Conservation (phyloP, 2,797 vertebrate species). For the Ciconia nigra region DNA sequence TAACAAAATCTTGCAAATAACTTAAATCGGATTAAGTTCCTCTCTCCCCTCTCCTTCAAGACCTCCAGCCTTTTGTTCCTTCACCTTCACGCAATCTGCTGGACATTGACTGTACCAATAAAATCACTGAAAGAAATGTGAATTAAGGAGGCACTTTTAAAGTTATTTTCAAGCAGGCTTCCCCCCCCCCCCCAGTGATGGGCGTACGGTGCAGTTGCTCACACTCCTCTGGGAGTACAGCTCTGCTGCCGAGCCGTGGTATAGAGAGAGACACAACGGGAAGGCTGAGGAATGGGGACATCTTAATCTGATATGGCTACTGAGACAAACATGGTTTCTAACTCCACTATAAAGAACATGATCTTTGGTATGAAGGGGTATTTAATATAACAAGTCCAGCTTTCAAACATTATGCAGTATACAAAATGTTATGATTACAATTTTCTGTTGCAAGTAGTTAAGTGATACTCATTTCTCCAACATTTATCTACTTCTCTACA, state of each 20-base stretch:
- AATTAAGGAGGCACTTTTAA: neutral
- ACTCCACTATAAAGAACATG: neutral
- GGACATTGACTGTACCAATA: accelerated
- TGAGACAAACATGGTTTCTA: neutral
- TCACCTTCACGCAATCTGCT: neutral
- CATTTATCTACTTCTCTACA: neutral
- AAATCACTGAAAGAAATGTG: neutral
- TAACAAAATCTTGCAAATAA: conserved; percentile 20
- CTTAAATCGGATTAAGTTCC: neutral
- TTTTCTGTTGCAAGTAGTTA: neutral
- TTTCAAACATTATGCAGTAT: neutral
- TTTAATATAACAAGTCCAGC: neutral
- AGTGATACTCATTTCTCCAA: neutral
- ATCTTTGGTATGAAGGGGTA: neutral
- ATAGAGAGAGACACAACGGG: accelerated
- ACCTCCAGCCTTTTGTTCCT: neutral
- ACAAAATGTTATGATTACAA: neutral
- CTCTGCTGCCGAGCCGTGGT: neutral
- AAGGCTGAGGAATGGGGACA: neutral
- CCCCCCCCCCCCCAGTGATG: accelerated
- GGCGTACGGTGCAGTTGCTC: neutral
- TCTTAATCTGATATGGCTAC: neutral
- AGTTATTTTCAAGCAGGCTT: neutral
- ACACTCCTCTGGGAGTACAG: neutral
- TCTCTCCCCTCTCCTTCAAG: neutral